A percentile compares a stretch with the other conserved stretches of the same genome.
Conservation (phyloP, 2,888 invertebrate genomes). For the Crioceris asparagi region DNA sequence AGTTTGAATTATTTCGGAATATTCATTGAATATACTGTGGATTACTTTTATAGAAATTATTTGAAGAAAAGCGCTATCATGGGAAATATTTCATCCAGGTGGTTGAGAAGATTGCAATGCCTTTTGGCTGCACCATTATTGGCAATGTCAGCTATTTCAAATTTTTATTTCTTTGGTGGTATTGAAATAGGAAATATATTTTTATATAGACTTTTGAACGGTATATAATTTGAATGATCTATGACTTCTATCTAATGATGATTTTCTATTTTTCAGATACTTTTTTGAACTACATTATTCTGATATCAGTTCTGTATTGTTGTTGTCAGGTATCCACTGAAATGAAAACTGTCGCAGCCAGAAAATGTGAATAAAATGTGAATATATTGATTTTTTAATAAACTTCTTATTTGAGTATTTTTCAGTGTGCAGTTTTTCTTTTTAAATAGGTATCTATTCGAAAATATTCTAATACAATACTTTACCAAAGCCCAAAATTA, state of each 20-base stretch:
- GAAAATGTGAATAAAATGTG: slow-evolving; percentile 13
- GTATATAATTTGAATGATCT: slow-evolving; percentile 31
- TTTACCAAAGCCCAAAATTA: too few species aligned
- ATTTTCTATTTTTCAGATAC: slow-evolving; percentile 30
- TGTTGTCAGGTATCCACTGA: slow-evolving; percentile 48
- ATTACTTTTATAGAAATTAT: slow-evolving; percentile 38
- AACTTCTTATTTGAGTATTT: too few species aligned
- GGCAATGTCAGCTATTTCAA: slow-evolving; percentile 70
- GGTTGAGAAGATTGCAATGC: slow-evolving; percentile 54
- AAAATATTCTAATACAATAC: too few species aligned
- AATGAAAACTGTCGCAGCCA: slow-evolving; percentile 25
- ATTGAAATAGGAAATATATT: slow-evolving; percentile 62
- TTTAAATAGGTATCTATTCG: too few species aligned
- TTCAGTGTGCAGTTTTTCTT: too few species aligned
- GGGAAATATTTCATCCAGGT: slow-evolving; percentile 23
- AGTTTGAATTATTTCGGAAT: slow-evolving; percentile 74
- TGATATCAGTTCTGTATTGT: slow-evolving; percentile 42
- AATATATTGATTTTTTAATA: background rate
- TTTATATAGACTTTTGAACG: slow-evolving; percentile 46
- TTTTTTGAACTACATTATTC: slow-evolving; percentile 25
- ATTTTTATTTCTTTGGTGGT: slow-evolving; percentile 80
- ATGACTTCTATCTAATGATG: slow-evolving; percentile 6
- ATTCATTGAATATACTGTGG: slow-evolving; percentile 55
- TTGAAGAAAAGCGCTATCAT: slow-evolving; percentile 30
- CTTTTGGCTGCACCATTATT: slow-evolving; percentile 58